Evolutionary conservation across 2,113 vertebrate genomes (phyloP).

Genomic region (Cyphomyrus plagiostoma): DNA sequence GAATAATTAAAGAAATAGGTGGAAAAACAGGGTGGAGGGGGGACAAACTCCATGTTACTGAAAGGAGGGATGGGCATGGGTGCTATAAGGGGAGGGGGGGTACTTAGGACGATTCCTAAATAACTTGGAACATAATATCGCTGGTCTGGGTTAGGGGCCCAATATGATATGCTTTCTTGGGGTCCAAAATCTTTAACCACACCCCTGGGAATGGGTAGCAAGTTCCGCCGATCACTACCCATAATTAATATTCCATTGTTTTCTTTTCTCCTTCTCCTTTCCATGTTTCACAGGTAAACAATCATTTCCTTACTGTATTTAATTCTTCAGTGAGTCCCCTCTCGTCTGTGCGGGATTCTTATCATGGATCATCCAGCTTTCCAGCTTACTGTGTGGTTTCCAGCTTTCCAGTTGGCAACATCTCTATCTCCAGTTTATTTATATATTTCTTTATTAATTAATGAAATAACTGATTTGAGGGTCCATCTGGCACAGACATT

Average conservation of each 20-base stretch:
- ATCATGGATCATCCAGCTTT: not conserved
- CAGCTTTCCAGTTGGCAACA: not conserved
- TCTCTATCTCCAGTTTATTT: not conserved
- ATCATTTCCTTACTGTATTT: not conserved
- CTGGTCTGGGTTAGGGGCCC: not conserved
- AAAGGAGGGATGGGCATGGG: not conserved
- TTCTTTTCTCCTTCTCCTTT: not conserved
- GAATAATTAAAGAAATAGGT: not conserved
- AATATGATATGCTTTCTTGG: too few relatives aligned
- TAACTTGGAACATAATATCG: not conserved
- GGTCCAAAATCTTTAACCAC: not conserved
- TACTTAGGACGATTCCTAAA: not conserved
- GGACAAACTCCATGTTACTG: not conserved
- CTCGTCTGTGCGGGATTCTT: not conserved
- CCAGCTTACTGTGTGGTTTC: too few relatives aligned
- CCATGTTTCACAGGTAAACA: not conserved
- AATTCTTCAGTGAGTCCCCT: not conserved
- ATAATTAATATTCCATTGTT: not conserved
- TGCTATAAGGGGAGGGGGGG: not conserved
- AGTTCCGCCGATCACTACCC: not conserved
- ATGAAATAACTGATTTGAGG: not conserved
- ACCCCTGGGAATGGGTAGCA: not conserved
- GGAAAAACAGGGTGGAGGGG: not conserved
- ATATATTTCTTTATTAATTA: constrained; percentile 1
- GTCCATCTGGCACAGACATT: not conserved